Conservation (phyloP, 2,113 vertebrate species). For the Myotis lucifugus region DNA sequence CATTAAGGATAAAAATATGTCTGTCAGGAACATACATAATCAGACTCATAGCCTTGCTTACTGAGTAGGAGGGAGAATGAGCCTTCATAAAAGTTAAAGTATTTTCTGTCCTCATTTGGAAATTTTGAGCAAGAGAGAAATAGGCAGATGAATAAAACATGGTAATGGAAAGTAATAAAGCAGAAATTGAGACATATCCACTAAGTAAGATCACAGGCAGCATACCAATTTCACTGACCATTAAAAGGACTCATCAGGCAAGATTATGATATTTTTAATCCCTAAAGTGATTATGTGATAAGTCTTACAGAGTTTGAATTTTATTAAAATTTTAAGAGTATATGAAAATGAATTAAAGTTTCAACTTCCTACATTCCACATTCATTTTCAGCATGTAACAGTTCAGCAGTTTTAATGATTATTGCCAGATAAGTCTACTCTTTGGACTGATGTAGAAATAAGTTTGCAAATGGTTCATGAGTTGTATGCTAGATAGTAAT, state of each 20-base stretch:
- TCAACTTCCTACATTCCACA: constrained; percentile 58
- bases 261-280: constrained; percentile 77
- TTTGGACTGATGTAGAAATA: constrained; percentile 33
- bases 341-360: constrained; percentile 74
- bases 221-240: constrained; percentile 74
- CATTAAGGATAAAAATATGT: constrained; percentile 36
- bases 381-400: constrained; percentile 70
- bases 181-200: constrained; percentile 75
- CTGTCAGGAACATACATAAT: constrained; percentile 60
- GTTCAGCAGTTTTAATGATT: constrained; percentile 69
- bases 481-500: background rate
- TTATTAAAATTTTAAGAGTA: constrained; percentile 75
- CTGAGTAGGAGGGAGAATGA: constrained; percentile 3
- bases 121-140: constrained; percentile 59
- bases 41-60: constrained; percentile 51
- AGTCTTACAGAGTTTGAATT: constrained; percentile 60
- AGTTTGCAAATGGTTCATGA: background rate
- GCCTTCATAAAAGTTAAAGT: constrained; percentile 53
- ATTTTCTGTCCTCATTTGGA: constrained; percentile 63
- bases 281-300: constrained; percentile 69
- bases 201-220: constrained; percentile 62
- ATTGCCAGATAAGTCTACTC: constrained; percentile 49
- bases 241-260: constrained; percentile 62
- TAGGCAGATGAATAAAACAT: constrained; percentile 76
- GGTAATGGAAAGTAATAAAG: constrained; percentile 72